phyloP scores from a whole-genome alignment of 1,140 invertebrate species.

The Euura saliciscinereae region DNA sequence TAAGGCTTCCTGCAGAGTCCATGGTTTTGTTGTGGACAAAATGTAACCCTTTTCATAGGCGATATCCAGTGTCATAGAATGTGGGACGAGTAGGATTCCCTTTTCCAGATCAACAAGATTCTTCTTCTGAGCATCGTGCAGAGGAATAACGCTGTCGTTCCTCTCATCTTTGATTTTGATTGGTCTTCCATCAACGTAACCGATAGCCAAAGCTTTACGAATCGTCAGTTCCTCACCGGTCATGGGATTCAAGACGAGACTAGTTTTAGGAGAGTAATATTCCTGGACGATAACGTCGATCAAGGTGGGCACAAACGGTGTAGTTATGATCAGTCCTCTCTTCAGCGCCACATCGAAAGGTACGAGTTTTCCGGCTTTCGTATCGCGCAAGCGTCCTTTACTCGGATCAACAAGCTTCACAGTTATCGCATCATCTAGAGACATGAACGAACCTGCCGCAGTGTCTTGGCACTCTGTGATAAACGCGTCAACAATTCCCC shows the following conservation, averaged over 20 bases:
- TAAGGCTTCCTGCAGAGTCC: constrained; percentile 85
- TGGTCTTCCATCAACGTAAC: constrained; percentile 73
- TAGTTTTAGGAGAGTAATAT: constrained; percentile 77
- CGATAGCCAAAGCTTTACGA: constrained; percentile 72
- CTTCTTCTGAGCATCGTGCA: constrained; percentile 72
- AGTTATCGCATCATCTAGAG: constrained; percentile 72
- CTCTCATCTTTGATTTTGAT: constrained; percentile 78
- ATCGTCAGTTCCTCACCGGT: constrained; percentile 77
- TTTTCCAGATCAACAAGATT: constrained; percentile 74
- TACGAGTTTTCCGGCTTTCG: constrained; percentile 68
- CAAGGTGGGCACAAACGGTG: constrained; percentile 71
- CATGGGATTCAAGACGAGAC: constrained; percentile 81
- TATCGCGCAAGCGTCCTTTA: constrained; percentile 72
- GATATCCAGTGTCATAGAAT: constrained; percentile 71
- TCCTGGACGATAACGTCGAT: constrained; percentile 79
- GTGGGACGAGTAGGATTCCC: constrained; percentile 72
- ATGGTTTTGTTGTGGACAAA: constrained; percentile 75
- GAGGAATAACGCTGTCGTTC: constrained; percentile 68
- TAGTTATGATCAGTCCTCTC: constrained; percentile 72
- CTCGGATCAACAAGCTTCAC: constrained; percentile 72
- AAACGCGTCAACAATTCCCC: constrained; percentile 81
- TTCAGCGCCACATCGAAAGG: constrained; percentile 74
- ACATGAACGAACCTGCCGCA: constrained; percentile 69
- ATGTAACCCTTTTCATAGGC: constrained; percentile 81
- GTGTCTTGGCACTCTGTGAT: constrained; percentile 84